Evolutionary conservation across 2,113 vertebrate genomes (phyloP).

Genomic region (Pontoporia blainvillei): DNA sequence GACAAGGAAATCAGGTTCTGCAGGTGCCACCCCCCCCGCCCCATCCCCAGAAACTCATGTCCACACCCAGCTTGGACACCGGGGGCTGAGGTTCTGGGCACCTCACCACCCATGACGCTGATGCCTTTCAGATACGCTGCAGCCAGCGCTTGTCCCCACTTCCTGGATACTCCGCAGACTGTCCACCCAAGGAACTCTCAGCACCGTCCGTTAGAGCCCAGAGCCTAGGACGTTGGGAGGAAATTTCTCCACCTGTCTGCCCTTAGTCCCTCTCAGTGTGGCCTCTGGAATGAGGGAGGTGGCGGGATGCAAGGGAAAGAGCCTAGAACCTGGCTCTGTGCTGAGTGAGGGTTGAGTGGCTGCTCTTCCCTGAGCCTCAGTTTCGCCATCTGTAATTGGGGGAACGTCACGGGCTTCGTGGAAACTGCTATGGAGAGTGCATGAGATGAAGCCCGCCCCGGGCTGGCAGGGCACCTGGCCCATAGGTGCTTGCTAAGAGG

Average conservation of each 20-base stretch:
- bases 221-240: not conserved
- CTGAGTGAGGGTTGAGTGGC: not conserved
- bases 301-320: not conserved
- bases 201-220: not conserved
- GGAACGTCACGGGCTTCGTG: rapidly evolving
- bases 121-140: not conserved
- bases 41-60: rapidly evolving
- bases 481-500: not conserved
- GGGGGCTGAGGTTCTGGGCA: not conserved
- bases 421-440: not conserved
- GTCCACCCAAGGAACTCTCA: not conserved
- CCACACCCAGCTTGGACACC: not conserved
- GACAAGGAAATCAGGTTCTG: too few species aligned
- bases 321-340: not conserved
- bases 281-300: not conserved
- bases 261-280: not conserved
- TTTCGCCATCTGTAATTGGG: not conserved
- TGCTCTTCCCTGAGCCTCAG: not conserved
- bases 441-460: rapidly evolving
- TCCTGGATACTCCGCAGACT: not conserved
- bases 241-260: not conserved
- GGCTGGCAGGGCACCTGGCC: not conserved
- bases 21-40: too few species aligned
- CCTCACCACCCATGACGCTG: not conserved
- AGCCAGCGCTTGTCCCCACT: not conserved